These are phyloP conservation scores for Sebastes kiyomatsui DNA, from an alignment of 2,797 vertebrate genomes.

Conservation along the genomic window DNA sequence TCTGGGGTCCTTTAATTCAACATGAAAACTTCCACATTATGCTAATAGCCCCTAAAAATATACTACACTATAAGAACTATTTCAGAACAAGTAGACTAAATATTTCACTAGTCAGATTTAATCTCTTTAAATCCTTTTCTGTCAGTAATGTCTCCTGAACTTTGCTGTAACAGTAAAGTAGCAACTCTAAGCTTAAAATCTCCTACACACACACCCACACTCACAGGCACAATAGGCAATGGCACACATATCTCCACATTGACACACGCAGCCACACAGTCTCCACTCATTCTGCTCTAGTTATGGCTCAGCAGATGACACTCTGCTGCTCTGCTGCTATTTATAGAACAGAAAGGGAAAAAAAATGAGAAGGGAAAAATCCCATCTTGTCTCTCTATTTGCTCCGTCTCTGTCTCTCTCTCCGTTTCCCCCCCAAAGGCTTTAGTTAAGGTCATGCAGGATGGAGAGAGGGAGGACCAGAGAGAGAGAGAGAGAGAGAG, in stretches of 20 bases:
- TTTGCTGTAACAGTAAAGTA: background rate
- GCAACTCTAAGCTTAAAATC: background rate
- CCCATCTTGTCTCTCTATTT: slow-evolving; percentile 42
- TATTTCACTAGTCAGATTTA: background rate
- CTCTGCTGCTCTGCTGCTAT: slow-evolving; percentile 59
- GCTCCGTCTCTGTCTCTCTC: slow-evolving; percentile 10
- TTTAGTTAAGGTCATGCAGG: slow-evolving; percentile 58
- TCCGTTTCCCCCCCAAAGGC: slow-evolving; percentile 25
- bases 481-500: background rate
- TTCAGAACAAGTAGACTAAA: background rate
- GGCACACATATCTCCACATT: slow-evolving; percentile 31
- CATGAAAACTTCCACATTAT: background rate
- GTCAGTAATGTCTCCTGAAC: background rate
- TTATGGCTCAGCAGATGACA: slow-evolving; percentile 74
- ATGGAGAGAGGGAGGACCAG: slow-evolving; percentile 3
- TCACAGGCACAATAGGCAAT: background rate
- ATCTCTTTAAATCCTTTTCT: background rate
- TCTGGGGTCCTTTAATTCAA: background rate
- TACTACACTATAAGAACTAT: background rate
- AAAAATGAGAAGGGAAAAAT: slow-evolving; percentile 49
- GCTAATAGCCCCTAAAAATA: background rate
- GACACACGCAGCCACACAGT: slow-evolving; percentile 51
- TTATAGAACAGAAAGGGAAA: slow-evolving; percentile 60
- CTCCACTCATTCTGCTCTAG: slow-evolving; percentile 71
- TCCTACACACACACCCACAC: background rate